These are phyloP conservation scores for Dermochelys coriacea DNA, from an alignment of 2,797 vertebrate genomes.

Conservation along the genomic window DNA sequence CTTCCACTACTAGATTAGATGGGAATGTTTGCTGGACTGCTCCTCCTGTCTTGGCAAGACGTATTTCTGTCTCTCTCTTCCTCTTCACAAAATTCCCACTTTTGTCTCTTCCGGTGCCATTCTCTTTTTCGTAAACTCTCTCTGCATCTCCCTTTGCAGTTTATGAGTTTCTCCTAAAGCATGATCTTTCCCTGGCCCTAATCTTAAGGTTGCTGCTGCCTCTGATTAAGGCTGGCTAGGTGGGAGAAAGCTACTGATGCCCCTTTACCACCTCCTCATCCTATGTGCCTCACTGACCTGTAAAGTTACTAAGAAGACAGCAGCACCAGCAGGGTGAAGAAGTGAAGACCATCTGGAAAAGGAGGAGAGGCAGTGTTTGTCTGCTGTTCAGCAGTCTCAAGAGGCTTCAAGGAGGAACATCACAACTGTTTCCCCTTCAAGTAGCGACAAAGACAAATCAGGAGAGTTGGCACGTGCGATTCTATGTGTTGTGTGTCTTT, in stretches of 20 bases:
- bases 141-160: too few species aligned
- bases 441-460: conserved; percentile 1
- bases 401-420: neutral
- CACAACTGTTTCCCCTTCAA: neutral
- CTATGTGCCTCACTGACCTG: neutral
- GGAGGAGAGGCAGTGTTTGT: neutral
- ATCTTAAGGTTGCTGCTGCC: neutral
- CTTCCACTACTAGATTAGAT: neutral
- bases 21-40: neutral
- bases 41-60: neutral
- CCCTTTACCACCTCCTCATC: neutral
- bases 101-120: neutral
- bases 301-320: neutral
- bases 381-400: neutral
- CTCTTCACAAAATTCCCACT: neutral
- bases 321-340: neutral
- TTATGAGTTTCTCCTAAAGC: too few species aligned
- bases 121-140: neutral
- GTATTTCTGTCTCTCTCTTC: too few species aligned
- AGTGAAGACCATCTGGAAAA: neutral
- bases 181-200: neutral
- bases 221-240: neutral
- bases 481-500: neutral
- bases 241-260: neutral
- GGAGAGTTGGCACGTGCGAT: conserved; percentile 1